These are phyloP conservation scores for Euwallacea fornicatus DNA, from an alignment of 1,140 invertebrate species.

Conservation along the genomic window DNA sequence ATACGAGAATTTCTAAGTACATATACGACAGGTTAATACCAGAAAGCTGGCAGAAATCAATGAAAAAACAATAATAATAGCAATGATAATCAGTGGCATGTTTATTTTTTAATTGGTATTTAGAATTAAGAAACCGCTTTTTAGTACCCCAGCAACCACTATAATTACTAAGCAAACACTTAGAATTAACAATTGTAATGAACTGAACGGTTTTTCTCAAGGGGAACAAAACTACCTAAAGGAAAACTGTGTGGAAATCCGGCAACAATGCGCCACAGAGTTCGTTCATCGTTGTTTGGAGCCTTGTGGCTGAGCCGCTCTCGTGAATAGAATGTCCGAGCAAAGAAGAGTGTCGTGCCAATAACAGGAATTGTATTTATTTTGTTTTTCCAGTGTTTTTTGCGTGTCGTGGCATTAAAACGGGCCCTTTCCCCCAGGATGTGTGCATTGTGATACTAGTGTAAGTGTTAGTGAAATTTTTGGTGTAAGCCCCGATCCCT, in stretches of 20 bases:
- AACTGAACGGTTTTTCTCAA: neutral
- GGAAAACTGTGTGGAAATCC: neutral
- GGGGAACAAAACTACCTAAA: neutral
- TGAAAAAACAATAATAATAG: too few relatives aligned
- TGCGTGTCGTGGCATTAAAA: conserved; percentile 23
- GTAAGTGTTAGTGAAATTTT: conserved; percentile 31
- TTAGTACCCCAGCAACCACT: neutral
- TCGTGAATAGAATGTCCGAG: conserved; percentile 37
- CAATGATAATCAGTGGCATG: neutral
- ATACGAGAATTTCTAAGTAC: too few relatives aligned
- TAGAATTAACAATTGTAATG: neutral
- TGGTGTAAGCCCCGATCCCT: conserved; percentile 4
- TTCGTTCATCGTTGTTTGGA: conserved; percentile 30
- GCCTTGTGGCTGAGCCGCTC: conserved; percentile 31
- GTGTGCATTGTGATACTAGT: conserved; percentile 36
- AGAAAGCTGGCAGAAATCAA: too few relatives aligned
- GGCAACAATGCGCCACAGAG: conserved; percentile 25
- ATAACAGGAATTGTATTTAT: conserved; percentile 26
- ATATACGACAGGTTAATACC: too few relatives aligned
- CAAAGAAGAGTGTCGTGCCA: conserved; percentile 31
- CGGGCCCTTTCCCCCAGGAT: conserved; percentile 6
- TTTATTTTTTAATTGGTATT: neutral
- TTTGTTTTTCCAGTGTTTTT: conserved; percentile 34
- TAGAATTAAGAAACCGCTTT: neutral
- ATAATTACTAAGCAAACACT: neutral